Conservation (phyloP, 2,888 invertebrate genomes). For the Oscheius myriophilus region DNA sequence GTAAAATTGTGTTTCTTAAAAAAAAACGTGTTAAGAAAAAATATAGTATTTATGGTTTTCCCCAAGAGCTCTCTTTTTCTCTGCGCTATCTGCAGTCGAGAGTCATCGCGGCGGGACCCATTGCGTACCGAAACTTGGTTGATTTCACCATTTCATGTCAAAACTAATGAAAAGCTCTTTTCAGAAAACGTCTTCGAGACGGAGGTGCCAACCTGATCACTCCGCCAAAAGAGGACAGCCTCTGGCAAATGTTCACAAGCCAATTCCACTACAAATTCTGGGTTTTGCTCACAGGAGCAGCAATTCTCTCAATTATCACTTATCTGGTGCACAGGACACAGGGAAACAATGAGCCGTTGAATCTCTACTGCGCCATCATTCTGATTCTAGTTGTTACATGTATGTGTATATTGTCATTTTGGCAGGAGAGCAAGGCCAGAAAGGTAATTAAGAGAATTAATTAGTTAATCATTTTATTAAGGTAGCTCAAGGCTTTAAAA, state of each 20-base stretch:
- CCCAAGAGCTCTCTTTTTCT: neutral
- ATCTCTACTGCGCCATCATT: slow-evolving; percentile 67
- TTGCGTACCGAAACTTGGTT: too few species aligned
- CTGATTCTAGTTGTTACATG: slow-evolving; percentile 62
- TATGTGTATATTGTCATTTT: slow-evolving; percentile 65
- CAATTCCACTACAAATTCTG: slow-evolving; percentile 70
- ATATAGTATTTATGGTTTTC: too few species aligned
- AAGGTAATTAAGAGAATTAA: slow-evolving; percentile 42
- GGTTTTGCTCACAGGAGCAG: slow-evolving; percentile 56
- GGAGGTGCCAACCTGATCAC: slow-evolving; percentile 64
- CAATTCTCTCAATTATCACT: slow-evolving; percentile 52
- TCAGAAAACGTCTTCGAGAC: slow-evolving; percentile 62
- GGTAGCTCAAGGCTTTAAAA: slow-evolving; percentile 63
- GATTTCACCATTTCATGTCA: too few species aligned
- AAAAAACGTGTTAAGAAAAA: too few species aligned
- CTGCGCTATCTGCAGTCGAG: too few species aligned
- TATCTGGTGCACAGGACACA: slow-evolving; percentile 68
- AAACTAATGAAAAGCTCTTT: too few species aligned
- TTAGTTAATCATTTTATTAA: slow-evolving; percentile 23
- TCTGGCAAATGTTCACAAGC: slow-evolving; percentile 55
- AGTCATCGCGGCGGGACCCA: too few species aligned
- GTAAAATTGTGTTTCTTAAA: too few species aligned
- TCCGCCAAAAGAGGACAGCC: slow-evolving; percentile 52
- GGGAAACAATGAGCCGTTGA: slow-evolving; percentile 65
- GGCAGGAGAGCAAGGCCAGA: slow-evolving; percentile 66